Evolutionary conservation across 2,888 invertebrate genomes (phyloP).

Genomic region (Drosophila paracracens): DNA sequence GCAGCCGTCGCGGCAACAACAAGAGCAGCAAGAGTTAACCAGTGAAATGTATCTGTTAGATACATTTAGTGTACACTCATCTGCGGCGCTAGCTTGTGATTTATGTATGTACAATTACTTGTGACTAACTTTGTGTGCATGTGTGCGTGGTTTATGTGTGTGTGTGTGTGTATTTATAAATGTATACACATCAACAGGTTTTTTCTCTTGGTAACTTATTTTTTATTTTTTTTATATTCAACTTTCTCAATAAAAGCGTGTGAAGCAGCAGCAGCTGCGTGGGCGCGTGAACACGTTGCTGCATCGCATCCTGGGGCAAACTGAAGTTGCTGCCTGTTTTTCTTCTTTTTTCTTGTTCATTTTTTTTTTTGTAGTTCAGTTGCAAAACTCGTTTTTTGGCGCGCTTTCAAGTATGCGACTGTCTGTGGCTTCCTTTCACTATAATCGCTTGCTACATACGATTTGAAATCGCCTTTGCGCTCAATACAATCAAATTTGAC

Average conservation of each 20-base stretch:
- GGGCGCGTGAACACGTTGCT: slow-evolving; percentile 65
- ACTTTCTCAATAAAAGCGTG: slow-evolving; percentile 53
- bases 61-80: slow-evolving; percentile 67
- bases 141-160: background rate
- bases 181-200: slow-evolving; percentile 59
- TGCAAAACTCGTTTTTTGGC: slow-evolving; percentile 73
- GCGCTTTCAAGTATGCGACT: slow-evolving; percentile 52
- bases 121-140: slow-evolving; percentile 21
- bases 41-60: slow-evolving; percentile 76
- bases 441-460: slow-evolving; percentile 5
- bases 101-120: slow-evolving; percentile 43
- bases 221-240: slow-evolving; percentile 10
- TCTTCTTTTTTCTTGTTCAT: background rate
- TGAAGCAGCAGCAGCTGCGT: slow-evolving; percentile 45
- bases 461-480: background rate
- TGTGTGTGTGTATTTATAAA: background rate
- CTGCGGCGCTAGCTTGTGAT: slow-evolving; percentile 60
- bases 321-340: slow-evolving; percentile 22
- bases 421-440: slow-evolving; percentile 59
- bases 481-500: slow-evolving; percentile 22
- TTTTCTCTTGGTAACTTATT: slow-evolving; percentile 16
- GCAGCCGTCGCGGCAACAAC: slow-evolving; percentile 34
- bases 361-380: slow-evolving; percentile 32
- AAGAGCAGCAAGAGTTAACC: slow-evolving; percentile 26
- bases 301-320: slow-evolving; percentile 70